Base-by-base conservation (phyloP, 2,113 vertebrate genomes). In the Lophochroa leadbeateri region DNA sequence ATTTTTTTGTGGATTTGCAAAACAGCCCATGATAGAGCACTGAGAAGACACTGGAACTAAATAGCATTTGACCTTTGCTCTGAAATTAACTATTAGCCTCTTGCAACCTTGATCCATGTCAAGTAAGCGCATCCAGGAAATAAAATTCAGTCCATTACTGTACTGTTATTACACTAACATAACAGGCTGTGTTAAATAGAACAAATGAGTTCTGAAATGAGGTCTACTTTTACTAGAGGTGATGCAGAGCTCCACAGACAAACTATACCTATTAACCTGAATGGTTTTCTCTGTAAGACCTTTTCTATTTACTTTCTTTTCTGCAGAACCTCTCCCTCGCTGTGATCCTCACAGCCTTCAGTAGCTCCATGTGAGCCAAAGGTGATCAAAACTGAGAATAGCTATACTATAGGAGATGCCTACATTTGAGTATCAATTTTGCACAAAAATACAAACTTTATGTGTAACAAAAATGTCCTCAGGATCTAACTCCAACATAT, bases 201-300 rank as follows among this genome's bases (percentile, higher is more conserved):
- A 95, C 7, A 93, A 86, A 93, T 68, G 67, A 90, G 43, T 52
- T 86, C 90, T 83, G 65, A 92, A 96, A 90, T 84, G 3, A 90
- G 71, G 33, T 71, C 70, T 94, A 1, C 35, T 75, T 94, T 88
- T 65, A 86, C 52, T 71, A 89, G n/a, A 86, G 44, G 61, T 86
- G 80, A 93, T 61, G 35, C 57, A 94, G 69, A 93, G 17, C 35
- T 93, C 63, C 33, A 65, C 31, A 39, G 39, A 39, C 10, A 83
- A 92, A 84, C 76, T 65, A 17, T 2, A 71, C 39, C 76, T 93
- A 78, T 69, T 86, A 93, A 92, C 55, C 21, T 29, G 39, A 75
- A 71, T 37, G 35, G 35, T 44, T 84, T 92, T 90, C 43, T 77
- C 70, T 71, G 53, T 41, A 57, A 89, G 44, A 41, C 7, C 44